Evolutionary conservation across 2,888 invertebrate genomes (phyloP), one percentile per base, ranked within the genome.

Genomic region (Philereme vetulata): DNA sequence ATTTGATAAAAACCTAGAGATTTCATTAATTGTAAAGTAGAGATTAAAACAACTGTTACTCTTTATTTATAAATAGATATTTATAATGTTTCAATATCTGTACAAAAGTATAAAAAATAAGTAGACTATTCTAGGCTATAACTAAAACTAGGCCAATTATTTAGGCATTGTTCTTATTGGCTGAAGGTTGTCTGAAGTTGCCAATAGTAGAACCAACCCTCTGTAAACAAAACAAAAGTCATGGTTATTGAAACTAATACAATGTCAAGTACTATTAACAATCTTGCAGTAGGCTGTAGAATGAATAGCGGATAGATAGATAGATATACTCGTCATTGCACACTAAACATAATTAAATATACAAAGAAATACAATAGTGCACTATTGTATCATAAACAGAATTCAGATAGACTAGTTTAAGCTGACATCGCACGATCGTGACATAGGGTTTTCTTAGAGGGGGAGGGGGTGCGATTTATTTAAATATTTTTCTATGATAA

Each of bases 131-230:
- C 56, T 61, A 66, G 56, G 64, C 36, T 60, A 60, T 44, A 48
- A 64, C 64, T 53, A 61, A 51, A n/a, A 48, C 35, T 57, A 63
- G 56, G 59, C 10, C n/a, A 40, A 34, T 21, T 21, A 21, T 64
- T 70, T 77, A 78, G 35, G 72, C 67, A 66, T 74, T 79, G 67
- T 82, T 81, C 60, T 69, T 74, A 59, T 76, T 79, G 54, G 72
- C 74, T 72, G 78, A 77, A 45, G 74, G 72, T 65, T 78, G 80
- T 51, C 86, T 69, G 48, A 86, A 66, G 72, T 80, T 85, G n/a
- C 74, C 77, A 53, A 86, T 57, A 5, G 82, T 78, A 53, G 83
- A 84, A 52, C 90, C 90, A 51, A 90, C 80, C 72, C 83, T 87
- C 91, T 91, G 90, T 55, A 88, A 89, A 64, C 63, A 50, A 57